Base-by-base conservation (phyloP, 1,140 invertebrate species). In the Venustaconcha ellipsiformis region DNA sequence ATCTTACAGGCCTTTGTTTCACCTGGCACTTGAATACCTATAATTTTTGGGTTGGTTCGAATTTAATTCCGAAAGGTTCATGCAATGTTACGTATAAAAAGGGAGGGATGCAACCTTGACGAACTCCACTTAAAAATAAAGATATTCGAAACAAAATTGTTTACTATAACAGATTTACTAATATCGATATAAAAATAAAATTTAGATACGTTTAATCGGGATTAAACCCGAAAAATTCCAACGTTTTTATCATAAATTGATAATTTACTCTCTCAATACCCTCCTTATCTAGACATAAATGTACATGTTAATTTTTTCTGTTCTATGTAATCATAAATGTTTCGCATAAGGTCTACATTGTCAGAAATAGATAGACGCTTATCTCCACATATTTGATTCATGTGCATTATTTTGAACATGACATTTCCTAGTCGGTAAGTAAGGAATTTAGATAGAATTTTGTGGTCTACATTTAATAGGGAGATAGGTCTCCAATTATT, bases 81-180 rank as follows among this genome's bases (percentile, higher is more conserved):
- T 90, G 77, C 1, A 84, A 85, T 4, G 91, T 70, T 69, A 90
- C n/a, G n/a, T n/a, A n/a, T n/a, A n/a, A n/a, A n/a, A n/a, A n/a
- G n/a, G n/a, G n/a, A n/a, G n/a, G n/a, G 88, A 80, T 91, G 91
- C 0, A 90, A 75, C n/a, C n/a, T 0, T 90, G 68, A 0, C 86
- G 86, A n/a, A n/a, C n/a, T n/a, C n/a, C n/a, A n/a, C n/a, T n/a
- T n/a, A n/a, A n/a, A n/a, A n/a, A n/a, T n/a, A n/a, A n/a, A n/a
- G n/a, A n/a, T n/a, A n/a, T n/a, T n/a, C n/a, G n/a, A n/a, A n/a
- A n/a, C n/a, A n/a, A n/a, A n/a, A n/a, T n/a, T n/a, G n/a, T n/a
- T n/a, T n/a, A n/a, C n/a, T n/a, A 83, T 78, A 58, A 83, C 72
- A 15, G 71, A 76, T 57, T 78, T 77, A n/a, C 12, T 37, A 56